phyloP scores from a whole-genome alignment of 2,888 invertebrate genomes.

The Athripsodes cinereus region DNA sequence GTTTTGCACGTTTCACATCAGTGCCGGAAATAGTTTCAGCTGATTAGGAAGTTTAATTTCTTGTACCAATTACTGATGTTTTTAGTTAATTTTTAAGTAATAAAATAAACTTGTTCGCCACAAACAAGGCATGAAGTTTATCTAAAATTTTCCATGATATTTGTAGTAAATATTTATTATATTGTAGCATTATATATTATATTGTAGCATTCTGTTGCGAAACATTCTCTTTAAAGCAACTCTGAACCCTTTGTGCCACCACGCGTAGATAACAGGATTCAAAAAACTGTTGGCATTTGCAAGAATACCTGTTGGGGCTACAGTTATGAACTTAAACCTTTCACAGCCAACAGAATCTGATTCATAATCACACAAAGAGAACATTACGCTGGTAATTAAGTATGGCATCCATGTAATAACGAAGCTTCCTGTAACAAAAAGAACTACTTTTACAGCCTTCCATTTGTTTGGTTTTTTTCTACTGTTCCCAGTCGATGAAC shows the following conservation, averaged over 20 bases:
- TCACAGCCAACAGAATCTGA: not conserved
- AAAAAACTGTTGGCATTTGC: not conserved
- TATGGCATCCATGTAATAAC: slow-evolving; percentile 2
- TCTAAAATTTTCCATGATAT: too few relatives aligned
- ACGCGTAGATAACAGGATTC: slow-evolving; percentile 5
- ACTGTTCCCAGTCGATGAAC: too few relatives aligned
- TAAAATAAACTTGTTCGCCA: too few relatives aligned
- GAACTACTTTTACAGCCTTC: slow-evolving; percentile 2
- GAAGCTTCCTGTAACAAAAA: not conserved
- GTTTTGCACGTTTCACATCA: too few relatives aligned
- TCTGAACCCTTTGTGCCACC: slow-evolving; percentile 6
- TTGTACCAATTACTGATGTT: too few relatives aligned
- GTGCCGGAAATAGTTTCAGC: too few relatives aligned
- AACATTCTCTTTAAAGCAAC: not conserved
- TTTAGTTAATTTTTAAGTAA: too few relatives aligned
- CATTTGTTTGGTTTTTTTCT: not conserved
- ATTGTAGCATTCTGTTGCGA: too few relatives aligned
- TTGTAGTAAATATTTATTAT: too few relatives aligned
- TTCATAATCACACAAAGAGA: not conserved
- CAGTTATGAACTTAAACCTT: not conserved
- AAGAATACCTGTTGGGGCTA: not conserved
- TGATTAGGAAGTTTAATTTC: too few relatives aligned
- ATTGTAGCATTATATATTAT: too few relatives aligned
- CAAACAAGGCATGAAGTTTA: too few relatives aligned
- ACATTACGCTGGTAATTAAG: not conserved